Conservation (phyloP, 2,113 vertebrate genomes). For the Mesoclemmys tuberculata region DNA sequence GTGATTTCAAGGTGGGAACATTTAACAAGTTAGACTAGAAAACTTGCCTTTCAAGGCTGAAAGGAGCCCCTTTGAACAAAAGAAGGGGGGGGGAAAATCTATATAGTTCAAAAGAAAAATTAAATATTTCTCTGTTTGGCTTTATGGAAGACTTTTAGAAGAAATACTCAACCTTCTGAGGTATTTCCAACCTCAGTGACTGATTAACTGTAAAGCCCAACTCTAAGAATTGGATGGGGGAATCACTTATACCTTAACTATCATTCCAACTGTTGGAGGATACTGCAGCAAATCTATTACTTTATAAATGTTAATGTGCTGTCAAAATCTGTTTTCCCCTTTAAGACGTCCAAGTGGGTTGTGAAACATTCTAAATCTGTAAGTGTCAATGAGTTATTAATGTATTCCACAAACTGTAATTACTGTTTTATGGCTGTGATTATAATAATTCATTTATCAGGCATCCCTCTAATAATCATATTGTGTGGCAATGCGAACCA, state of each 20-base stretch:
- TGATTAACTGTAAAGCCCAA: conserved; percentile 8
- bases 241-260: background rate
- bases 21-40: no score
- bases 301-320: background rate
- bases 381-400: conserved; percentile 19
- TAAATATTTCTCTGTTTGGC: conserved; percentile 33
- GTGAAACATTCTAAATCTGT: background rate
- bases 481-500: background rate
- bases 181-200: conserved; percentile 3
- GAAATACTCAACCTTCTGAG: background rate
- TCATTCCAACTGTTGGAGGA: conserved; percentile 12
- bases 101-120: conserved; percentile 48
- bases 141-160: conserved; percentile 24
- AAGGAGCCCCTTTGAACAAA: conserved; percentile 13
- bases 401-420: background rate
- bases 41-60: conserved; percentile 34
- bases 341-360: background rate
- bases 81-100: conserved; percentile 3
- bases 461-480: background rate
- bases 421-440: background rate
- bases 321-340: background rate
- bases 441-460: conserved; percentile 25
- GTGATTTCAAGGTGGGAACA: no score
- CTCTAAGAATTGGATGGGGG: background rate
- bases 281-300: conserved; percentile 17